Evolutionary conservation across 1,140 invertebrate genomes (phyloP).

Genomic region (Amphibalanus amphitrite): DNA sequence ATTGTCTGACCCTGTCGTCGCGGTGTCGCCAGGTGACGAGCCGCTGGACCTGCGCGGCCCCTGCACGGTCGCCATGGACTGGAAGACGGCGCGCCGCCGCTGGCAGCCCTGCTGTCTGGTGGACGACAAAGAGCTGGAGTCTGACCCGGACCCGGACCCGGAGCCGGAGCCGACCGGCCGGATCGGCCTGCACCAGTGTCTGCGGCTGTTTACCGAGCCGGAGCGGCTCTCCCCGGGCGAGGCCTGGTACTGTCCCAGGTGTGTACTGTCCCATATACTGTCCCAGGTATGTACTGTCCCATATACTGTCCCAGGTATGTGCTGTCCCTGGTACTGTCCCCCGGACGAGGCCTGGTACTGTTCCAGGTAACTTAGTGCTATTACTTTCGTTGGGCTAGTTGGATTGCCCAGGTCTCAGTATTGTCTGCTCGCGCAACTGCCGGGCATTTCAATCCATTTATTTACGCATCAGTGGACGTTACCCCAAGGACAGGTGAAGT

Average conservation of each 20-base stretch:
- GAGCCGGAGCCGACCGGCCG: slow-evolving; percentile 15
- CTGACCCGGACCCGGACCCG: slow-evolving; percentile 13
- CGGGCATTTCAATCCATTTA: too few species aligned
- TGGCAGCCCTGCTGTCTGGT: slow-evolving; percentile 21
- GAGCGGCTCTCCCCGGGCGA: slow-evolving; percentile 34
- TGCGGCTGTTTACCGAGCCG: slow-evolving; percentile 35
- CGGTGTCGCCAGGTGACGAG: slow-evolving; percentile 24
- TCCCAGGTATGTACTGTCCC: too few species aligned
- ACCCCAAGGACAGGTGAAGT: too few species aligned
- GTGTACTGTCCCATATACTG: too few species aligned
- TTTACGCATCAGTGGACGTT: too few species aligned
- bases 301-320: too few species aligned
- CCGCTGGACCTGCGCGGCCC: slow-evolving; percentile 24
- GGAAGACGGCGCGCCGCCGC: slow-evolving; percentile 29
- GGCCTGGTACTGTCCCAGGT: slow-evolving; percentile 29
- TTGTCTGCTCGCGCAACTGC: too few species aligned
- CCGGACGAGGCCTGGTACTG: too few species aligned
- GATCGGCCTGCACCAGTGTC: slow-evolving; percentile 31
- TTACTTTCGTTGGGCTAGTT: too few species aligned
- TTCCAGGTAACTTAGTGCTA: too few species aligned
- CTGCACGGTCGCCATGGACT: slow-evolving; percentile 28
- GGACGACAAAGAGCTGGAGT: slow-evolving; percentile 17
- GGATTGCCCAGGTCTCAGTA: too few species aligned
- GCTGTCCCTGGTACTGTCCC: too few species aligned
- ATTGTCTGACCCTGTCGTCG: neutral